Evolutionary conservation across 2,888 invertebrate species (phyloP).

Genomic region (Anorthoa munda): DNA sequence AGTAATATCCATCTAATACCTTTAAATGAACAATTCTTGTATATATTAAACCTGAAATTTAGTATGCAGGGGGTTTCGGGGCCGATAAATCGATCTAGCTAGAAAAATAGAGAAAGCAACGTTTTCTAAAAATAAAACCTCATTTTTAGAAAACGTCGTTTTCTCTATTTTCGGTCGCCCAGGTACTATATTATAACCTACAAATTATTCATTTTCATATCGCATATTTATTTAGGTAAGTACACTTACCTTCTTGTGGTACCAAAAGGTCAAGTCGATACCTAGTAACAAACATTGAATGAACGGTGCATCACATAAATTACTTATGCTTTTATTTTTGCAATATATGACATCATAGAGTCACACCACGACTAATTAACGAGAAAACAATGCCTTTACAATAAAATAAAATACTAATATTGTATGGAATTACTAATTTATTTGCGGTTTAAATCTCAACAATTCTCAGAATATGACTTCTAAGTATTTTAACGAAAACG

Average conservation of each 20-base stretch:
- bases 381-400: constrained; percentile 23
- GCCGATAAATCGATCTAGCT: no score
- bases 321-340: constrained; percentile 9
- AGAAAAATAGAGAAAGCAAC: no score
- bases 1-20: no score
- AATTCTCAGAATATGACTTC: constrained; percentile 53
- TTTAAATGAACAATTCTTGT: no score
- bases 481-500: constrained; percentile 43
- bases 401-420: constrained; percentile 1
- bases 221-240: neutral
- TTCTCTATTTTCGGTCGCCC: no score
- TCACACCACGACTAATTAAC: constrained; percentile 26
- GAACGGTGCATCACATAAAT: neutral
- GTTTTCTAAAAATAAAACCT: no score
- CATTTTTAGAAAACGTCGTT: no score
- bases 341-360: constrained; percentile 22
- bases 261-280: constrained; percentile 10
- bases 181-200: no score
- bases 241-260: neutral
- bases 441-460: constrained; percentile 30
- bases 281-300: constrained; percentile 22
- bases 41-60: no score
- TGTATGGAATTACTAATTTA: constrained; percentile 3
- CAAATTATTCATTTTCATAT: no score
- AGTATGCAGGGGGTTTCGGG: no score